Conservation (phyloP, 2,113 vertebrate species). For the Drymodes brunneopygia region DNA sequence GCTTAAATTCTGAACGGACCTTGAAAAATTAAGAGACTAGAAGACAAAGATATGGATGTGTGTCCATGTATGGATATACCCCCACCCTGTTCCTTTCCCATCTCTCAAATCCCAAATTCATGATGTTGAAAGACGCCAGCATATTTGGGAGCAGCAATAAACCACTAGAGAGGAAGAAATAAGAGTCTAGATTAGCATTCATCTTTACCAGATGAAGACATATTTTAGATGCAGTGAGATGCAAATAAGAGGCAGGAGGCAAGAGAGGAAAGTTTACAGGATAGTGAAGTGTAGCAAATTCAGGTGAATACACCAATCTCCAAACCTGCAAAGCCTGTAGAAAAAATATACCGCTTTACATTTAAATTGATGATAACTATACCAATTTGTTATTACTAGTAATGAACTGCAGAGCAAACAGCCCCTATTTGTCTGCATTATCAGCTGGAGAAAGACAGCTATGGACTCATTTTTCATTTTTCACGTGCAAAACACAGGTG, state of each 20-base stretch:
- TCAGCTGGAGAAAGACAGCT: background rate
- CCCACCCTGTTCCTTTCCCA: background rate
- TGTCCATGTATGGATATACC: background rate
- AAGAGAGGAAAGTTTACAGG: background rate
- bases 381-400: background rate
- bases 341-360: background rate
- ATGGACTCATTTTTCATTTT: background rate
- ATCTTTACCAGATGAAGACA: background rate
- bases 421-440: background rate
- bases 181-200: background rate
- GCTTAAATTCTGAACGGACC: background rate
- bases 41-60: background rate
- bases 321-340: background rate
- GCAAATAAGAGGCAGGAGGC: background rate
- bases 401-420: background rate
- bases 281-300: background rate
- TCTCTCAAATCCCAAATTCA: background rate
- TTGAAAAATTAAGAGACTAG: background rate
- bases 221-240: background rate
- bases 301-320: background rate
- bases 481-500: background rate
- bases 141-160: background rate
- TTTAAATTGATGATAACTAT: background rate
- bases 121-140: background rate
- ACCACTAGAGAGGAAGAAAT: background rate